phyloP scores from a whole-genome alignment of 1,140 invertebrate species.

The Coptotermes formosanus region DNA sequence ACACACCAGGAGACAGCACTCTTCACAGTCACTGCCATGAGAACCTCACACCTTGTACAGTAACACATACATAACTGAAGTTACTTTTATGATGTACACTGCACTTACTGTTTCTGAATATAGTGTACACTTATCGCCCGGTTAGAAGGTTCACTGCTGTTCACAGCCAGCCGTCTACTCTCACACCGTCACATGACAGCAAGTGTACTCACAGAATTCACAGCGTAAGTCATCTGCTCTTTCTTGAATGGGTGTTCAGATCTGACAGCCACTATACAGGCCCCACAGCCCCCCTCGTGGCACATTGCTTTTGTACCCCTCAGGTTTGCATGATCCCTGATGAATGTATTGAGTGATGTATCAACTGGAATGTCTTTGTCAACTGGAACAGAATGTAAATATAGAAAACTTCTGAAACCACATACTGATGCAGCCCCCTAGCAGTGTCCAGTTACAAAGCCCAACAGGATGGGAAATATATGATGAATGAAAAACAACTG shows the following conservation, averaged over 20 bases:
- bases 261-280: conserved; percentile 68
- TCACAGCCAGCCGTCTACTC: no score
- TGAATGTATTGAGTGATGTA: conserved; percentile 68
- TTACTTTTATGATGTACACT: background rate
- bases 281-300: conserved; percentile 79
- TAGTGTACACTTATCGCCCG: background rate
- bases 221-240: conserved; percentile 58
- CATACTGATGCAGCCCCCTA: no score
- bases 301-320: conserved; percentile 81
- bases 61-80: background rate
- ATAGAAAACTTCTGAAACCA: background rate
- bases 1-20: no score
- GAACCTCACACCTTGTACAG: no score
- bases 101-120: background rate
- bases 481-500: no score
- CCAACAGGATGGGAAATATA: no score
- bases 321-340: conserved; percentile 64
- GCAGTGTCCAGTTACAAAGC: no score
- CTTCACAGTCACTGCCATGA: no score
- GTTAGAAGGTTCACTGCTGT: background rate
- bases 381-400: conserved; percentile 43
- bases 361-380: conserved; percentile 48
- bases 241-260: conserved; percentile 54
- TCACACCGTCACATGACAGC: background rate
- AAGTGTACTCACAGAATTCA: conserved; percentile 68